A percentile compares a stretch with the other conserved stretches of the same genome.
Evolutionary conservation across 2,113 vertebrate genomes (phyloP).

Genomic region (Pogonocichla stellata): DNA sequence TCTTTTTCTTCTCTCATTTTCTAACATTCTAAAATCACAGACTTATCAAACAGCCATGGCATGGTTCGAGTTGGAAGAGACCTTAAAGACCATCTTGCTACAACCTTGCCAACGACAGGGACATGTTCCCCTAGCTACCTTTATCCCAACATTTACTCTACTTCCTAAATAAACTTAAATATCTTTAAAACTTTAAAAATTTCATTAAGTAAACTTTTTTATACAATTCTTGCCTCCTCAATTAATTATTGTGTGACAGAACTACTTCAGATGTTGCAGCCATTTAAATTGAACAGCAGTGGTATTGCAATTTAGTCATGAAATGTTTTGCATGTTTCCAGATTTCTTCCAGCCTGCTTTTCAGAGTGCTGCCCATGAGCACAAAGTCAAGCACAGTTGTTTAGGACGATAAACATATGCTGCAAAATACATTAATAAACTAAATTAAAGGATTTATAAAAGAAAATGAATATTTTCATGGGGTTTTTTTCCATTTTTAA

Average conservation of each 20-base stretch:
- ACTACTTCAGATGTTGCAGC: not conserved
- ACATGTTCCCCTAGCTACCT: not conserved
- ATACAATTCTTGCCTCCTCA: not conserved
- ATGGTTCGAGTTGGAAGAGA: not conserved
- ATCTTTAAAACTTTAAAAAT: not conserved
- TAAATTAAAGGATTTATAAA: not conserved
- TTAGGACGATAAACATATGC: not conserved
- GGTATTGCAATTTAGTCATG: not conserved
- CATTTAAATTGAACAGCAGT: not conserved
- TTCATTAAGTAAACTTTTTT: not conserved
- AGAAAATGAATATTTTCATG: not conserved
- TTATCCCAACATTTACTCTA: not conserved
- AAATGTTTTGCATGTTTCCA: not conserved
- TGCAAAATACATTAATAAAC: not conserved
- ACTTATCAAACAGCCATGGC: not conserved
- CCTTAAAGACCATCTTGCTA: not conserved
- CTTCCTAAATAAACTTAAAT: not conserved
- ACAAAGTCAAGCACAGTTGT: not conserved
- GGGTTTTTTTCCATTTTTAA: not conserved
- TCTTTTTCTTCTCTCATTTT: not conserved
- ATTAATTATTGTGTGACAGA: not conserved
- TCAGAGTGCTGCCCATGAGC: not conserved
- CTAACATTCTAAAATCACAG: not conserved
- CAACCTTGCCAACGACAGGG: accelerated
- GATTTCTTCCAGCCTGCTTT: not conserved